Evolutionary conservation across 2,888 invertebrate species (phyloP), one percentile per base, ranked within the genome.

Genomic region (Lycophotia porphyrea): DNA sequence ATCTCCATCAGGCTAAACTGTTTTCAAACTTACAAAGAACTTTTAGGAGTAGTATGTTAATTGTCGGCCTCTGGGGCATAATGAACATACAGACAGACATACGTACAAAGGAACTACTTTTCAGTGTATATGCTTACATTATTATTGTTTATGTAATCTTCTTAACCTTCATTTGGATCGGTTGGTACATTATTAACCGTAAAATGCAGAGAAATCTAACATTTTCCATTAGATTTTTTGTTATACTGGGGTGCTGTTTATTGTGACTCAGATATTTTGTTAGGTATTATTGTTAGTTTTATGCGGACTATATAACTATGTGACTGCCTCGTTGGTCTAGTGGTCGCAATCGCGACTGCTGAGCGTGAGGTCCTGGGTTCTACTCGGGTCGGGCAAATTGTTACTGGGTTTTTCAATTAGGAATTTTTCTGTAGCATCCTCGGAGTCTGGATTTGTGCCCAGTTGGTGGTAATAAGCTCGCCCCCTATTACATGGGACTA

Each of bases 111-210:
- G 18, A 80, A 61, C 58, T 44, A 67, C 60, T 74, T 86, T 74
- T 47, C 66, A 64, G 36, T 75, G n/a, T 71, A 61, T 31, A 66
- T 74, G 24, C 61, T 47, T 52, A 65, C 64, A 24, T 69, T 74
- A 75, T 64, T 74, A 74, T n/a, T 61, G 66, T 81, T 87, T 80
- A 84, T 80, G 78, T 87, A 88, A 84, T 79, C 44, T 72, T 74
- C 44, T 65, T 79, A 88, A 84, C 86, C 86, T 88, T 87, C 79
- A 36, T 58, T 78, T 66, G 78, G 76, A 80, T 73, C 61, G 58
- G 65, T 80, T 80, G n/a, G 69, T 76, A 77, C 71, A 78, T 65
- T 61, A 74, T 73, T 73, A 85, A 82, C 78, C 80, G 67, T 68
- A 75, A 44, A 82, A 70, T 76, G 64, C 36, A 64, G 70, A 74